These are phyloP conservation scores for Aspidapion aeneum DNA, from an alignment of 2,888 invertebrate species.

Conservation along the genomic window DNA sequence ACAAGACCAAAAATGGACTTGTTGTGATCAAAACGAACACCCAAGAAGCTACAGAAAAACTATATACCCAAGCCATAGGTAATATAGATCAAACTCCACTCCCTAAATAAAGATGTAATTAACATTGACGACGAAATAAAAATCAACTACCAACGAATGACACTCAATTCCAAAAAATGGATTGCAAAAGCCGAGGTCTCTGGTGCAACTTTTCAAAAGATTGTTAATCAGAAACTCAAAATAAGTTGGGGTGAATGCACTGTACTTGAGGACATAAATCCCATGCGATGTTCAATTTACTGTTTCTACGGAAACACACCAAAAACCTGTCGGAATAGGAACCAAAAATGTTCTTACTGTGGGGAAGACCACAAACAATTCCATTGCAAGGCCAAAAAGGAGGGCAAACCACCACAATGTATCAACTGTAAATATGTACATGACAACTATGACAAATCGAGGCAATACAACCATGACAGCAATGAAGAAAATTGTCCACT, in stretches of 20 bases:
- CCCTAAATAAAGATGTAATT: background rate
- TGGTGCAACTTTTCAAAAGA: background rate
- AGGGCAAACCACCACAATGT: background rate
- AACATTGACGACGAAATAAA: background rate
- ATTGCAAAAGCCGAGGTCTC: background rate
- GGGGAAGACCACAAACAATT: background rate
- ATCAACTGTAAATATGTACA: background rate
- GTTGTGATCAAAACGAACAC: background rate
- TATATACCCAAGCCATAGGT: background rate
- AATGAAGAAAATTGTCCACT: too few relatives aligned
- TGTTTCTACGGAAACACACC: background rate
- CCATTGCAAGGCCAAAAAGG: background rate
- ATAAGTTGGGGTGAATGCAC: background rate
- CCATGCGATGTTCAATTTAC: background rate
- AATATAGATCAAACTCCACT: background rate
- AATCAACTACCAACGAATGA: background rate
- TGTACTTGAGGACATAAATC: background rate
- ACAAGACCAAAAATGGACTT: background rate
- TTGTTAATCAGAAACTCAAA: background rate
- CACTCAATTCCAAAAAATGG: background rate
- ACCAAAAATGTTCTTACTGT: background rate
- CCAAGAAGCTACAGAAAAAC: background rate
- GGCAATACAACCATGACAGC: too few relatives aligned
- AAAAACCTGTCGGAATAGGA: background rate
- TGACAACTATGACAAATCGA: background rate